phyloP scores from a whole-genome alignment of 2,888 invertebrate genomes.

The Cephus nigrinus region DNA sequence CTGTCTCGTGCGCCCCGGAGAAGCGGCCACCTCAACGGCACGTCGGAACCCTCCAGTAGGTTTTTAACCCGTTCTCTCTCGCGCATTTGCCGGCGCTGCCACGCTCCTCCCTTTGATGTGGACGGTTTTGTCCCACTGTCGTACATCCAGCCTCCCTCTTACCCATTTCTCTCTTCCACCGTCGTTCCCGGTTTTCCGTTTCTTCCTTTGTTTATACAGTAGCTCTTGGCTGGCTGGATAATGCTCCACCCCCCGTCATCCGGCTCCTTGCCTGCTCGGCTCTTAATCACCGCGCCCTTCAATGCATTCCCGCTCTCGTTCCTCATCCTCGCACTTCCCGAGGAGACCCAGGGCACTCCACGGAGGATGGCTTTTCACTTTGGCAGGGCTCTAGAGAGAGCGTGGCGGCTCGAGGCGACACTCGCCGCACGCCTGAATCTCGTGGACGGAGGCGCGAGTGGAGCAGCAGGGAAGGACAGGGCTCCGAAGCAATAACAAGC shows the following conservation, averaged over 20 bases:
- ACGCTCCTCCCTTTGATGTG: conserved; percentile 38
- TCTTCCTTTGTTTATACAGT: neutral
- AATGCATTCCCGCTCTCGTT: conserved; percentile 29
- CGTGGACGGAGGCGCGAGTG: neutral
- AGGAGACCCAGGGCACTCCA: no score
- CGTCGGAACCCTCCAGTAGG: conserved; percentile 22
- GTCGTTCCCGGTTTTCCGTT: neutral
- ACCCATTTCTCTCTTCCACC: neutral
- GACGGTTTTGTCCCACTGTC: conserved; percentile 22
- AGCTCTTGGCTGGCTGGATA: conserved; percentile 33
- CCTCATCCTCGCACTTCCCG: neutral
- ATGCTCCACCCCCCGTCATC: conserved; percentile 12
- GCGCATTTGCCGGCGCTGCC: conserved; percentile 41
- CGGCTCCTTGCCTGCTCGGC: conserved; percentile 14
- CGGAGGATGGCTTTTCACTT: neutral
- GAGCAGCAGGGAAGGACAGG: neutral
- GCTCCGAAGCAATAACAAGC: neutral
- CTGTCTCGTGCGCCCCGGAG: neutral
- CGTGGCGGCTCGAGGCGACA: neutral
- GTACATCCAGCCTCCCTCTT: conserved; percentile 1
- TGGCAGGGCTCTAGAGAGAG: neutral
- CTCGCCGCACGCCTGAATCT: neutral
- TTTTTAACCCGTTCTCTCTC: conserved; percentile 51
- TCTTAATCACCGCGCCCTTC: conserved; percentile 31
- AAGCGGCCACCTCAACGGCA: neutral